Percentiles rank a stretch among this genome's conserved stretches.
These are phyloP conservation scores for Pantala flavescens DNA, from an alignment of 1,140 invertebrate species.

Conservation along the genomic window DNA sequence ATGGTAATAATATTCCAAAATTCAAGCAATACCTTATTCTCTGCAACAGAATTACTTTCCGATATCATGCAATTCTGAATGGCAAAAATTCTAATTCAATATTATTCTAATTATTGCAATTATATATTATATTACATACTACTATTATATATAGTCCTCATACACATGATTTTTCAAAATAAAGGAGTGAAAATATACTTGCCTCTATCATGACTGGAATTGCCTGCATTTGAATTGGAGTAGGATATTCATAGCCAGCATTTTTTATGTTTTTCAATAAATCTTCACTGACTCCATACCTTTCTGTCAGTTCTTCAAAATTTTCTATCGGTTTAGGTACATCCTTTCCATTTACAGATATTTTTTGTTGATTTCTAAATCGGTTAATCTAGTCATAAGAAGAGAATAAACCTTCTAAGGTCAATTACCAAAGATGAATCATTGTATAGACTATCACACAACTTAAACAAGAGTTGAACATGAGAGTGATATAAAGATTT, in stretches of 20 bases:
- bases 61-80: too few relatives aligned
- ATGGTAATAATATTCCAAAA: too few relatives aligned
- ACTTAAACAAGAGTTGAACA: constrained; percentile 13
- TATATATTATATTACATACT: too few relatives aligned
- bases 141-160: too few relatives aligned
- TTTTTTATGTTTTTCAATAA: constrained; percentile 62
- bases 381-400: constrained; percentile 51
- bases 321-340: constrained; percentile 59
- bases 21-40: too few relatives aligned
- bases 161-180: too few relatives aligned
- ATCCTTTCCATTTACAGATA: constrained; percentile 64
- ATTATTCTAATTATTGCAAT: too few relatives aligned
- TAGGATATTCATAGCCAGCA: constrained; percentile 68
- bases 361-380: constrained; percentile 61
- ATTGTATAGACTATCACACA: too few relatives aligned
- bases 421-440: not conserved
- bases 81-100: too few relatives aligned
- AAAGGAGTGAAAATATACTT: too few relatives aligned
- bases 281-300: constrained; percentile 45
- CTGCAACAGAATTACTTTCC: too few relatives aligned
- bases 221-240: constrained; percentile 90
- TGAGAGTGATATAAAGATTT: not conserved
- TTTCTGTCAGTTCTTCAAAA: constrained; percentile 53
- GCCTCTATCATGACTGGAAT: constrained; percentile 77
- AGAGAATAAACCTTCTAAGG: constrained; percentile 22